Evolutionary conservation across 2,888 invertebrate species (phyloP).

Genomic region (Lepidochrysops patricia): DNA sequence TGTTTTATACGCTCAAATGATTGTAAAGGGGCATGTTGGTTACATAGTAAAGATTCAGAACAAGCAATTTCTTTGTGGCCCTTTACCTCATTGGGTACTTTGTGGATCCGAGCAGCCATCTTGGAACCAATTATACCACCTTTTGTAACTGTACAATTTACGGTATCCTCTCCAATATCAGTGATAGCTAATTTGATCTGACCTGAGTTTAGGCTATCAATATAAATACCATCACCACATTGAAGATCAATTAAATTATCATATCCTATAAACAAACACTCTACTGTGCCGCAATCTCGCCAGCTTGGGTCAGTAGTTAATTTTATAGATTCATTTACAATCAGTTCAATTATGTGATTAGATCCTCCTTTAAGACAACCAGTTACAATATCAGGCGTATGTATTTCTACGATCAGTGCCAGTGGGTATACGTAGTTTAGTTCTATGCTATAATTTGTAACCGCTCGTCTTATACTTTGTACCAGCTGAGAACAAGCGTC

Average conservation of each 20-base stretch:
- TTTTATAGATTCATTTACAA: conserved; percentile 49
- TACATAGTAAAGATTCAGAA: conserved; percentile 46
- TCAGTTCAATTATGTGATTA: conserved; percentile 44
- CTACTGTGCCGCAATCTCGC: conserved; percentile 68
- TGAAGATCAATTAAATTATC: conserved; percentile 66
- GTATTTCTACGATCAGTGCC: conserved; percentile 55
- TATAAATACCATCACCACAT: conserved; percentile 60
- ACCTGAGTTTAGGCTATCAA: conserved; percentile 56
- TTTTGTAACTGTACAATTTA: conserved; percentile 66
- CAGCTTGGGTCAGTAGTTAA: conserved; percentile 69
- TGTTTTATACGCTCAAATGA: conserved; percentile 79
- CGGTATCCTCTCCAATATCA: conserved; percentile 57
- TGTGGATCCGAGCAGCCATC: conserved; percentile 69
- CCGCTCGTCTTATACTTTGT: conserved; percentile 62
- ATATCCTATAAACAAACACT: conserved; percentile 72
- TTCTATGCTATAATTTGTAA: conserved; percentile 63
- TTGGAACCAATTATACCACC: conserved; percentile 70
- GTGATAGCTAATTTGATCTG: conserved; percentile 49
- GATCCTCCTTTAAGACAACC: conserved; percentile 60
- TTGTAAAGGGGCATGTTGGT: conserved; percentile 79
- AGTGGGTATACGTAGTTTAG: conserved; percentile 65
- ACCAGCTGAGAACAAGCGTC: conserved; percentile 57
- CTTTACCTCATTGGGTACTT: conserved; percentile 59
- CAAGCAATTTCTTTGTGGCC: conserved; percentile 53
- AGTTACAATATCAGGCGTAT: conserved; percentile 55